Evolutionary conservation across 2,888 invertebrate genomes (phyloP).

Genomic region (Theretra japonica): DNA sequence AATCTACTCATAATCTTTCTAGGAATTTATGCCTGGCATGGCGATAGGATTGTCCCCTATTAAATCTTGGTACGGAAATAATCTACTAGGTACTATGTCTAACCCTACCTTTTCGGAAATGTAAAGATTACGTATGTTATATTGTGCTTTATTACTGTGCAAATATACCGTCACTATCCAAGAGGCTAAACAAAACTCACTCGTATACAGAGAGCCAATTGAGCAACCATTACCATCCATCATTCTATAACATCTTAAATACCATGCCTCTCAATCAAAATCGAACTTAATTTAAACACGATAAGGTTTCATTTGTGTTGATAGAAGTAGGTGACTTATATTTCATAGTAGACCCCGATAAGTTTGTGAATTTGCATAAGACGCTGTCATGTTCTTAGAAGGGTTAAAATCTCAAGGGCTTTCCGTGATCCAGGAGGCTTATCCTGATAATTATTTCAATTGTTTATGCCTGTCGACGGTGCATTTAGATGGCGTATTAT

Average conservation of each 20-base stretch:
- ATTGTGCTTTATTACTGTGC: conserved; percentile 15
- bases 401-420: conserved; percentile 82
- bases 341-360: conserved; percentile 47
- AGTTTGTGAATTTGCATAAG: conserved; percentile 83
- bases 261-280: conserved; percentile 35
- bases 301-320: conserved; percentile 40
- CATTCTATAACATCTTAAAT: conserved; percentile 44
- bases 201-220: conserved; percentile 73
- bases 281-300: not conserved
- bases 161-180: conserved; percentile 41
- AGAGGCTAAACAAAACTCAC: conserved; percentile 64
- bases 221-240: conserved; percentile 68
- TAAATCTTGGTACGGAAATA: too few relatives aligned
- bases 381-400: conserved; percentile 79
- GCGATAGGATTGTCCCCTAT: too few relatives aligned
- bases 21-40: too few relatives aligned
- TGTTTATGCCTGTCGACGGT: conserved; percentile 84
- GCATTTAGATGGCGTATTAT: conserved; percentile 84
- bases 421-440: conserved; percentile 78
- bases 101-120: not conserved
- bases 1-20: too few relatives aligned
- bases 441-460: conserved; percentile 85
- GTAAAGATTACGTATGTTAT: not conserved
- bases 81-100: too few relatives aligned
- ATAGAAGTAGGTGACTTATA: conserved; percentile 33